Conservation (phyloP, 2,888 invertebrate species). For the Amorpha juglandis region DNA sequence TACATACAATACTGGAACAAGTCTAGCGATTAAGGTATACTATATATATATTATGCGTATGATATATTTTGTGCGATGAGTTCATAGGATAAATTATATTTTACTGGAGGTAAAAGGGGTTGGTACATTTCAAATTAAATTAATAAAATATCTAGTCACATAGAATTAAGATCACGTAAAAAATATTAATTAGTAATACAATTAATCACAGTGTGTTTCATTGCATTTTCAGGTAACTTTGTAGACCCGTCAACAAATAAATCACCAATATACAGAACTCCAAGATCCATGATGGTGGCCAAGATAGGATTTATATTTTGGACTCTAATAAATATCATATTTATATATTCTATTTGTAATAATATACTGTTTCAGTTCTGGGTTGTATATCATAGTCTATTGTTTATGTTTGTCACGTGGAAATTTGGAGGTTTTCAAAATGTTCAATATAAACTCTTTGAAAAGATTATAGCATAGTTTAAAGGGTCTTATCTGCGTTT, state of each 20-base stretch:
- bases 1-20: too few relatives aligned
- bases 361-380: conserved; percentile 79
- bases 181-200: too few relatives aligned
- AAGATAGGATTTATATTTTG: conserved; percentile 86
- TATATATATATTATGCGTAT: too few relatives aligned
- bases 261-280: conserved; percentile 51
- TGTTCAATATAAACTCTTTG: conserved; percentile 79
- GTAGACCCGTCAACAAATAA: conserved; percentile 58
- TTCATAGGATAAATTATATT: too few relatives aligned
- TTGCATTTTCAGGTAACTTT: conserved; percentile 67
- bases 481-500: conserved; percentile 13
- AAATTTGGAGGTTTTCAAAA: conserved; percentile 85
- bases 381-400: conserved; percentile 80
- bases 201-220: too few relatives aligned
- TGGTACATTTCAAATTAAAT: background rate
- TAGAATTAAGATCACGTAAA: too few relatives aligned
- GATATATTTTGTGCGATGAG: too few relatives aligned
- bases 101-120: too few relatives aligned
- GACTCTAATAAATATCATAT: conserved; percentile 83
- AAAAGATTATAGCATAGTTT: conserved; percentile 41
- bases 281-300: conserved; percentile 59
- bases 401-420: conserved; percentile 82
- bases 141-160: too few relatives aligned
- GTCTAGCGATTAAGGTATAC: too few relatives aligned
- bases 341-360: conserved; percentile 70